A percentile compares a stretch with the other conserved stretches of the same genome.
These are phyloP conservation scores for Sinosuthora webbiana DNA, from an alignment of 2,113 vertebrate genomes.

Conservation along the genomic window DNA sequence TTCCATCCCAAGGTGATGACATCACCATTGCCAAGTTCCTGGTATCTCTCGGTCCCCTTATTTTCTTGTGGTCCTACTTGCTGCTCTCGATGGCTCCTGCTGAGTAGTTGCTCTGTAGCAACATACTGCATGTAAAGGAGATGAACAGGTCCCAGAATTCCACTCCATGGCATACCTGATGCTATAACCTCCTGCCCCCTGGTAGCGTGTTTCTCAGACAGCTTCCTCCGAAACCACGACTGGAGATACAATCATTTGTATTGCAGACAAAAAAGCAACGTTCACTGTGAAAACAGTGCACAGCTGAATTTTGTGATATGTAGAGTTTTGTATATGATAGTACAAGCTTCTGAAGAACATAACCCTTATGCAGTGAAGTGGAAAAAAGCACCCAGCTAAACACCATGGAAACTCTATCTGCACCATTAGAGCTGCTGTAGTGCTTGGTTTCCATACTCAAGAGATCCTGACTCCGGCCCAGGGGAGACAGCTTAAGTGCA, in stretches of 20 bases:
- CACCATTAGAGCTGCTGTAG: neutral
- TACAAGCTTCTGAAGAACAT: neutral
- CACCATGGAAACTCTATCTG: neutral
- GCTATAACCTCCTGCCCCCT: neutral
- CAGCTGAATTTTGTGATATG: neutral
- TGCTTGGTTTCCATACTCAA: neutral
- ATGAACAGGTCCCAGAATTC: conserved; percentile 15
- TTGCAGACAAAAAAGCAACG: neutral
- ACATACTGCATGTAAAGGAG: neutral
- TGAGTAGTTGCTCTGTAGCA: conserved; percentile 24
- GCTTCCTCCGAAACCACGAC: neutral
- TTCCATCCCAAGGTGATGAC: conserved; percentile 31
- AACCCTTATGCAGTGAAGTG: neutral
- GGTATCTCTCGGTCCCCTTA: neutral
- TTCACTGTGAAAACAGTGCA: neutral
- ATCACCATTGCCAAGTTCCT: neutral
- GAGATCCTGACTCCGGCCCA: neutral
- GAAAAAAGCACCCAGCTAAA: neutral
- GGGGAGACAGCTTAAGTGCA: neutral
- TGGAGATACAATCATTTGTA: neutral
- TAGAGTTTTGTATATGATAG: neutral
- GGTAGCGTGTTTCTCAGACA: neutral
- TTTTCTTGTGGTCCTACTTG: conserved; percentile 12
- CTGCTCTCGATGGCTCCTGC: neutral
- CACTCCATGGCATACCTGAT: neutral